phyloP scores from a whole-genome alignment of 1,140 invertebrate genomes.

The Tetramorium parvispinum region DNA sequence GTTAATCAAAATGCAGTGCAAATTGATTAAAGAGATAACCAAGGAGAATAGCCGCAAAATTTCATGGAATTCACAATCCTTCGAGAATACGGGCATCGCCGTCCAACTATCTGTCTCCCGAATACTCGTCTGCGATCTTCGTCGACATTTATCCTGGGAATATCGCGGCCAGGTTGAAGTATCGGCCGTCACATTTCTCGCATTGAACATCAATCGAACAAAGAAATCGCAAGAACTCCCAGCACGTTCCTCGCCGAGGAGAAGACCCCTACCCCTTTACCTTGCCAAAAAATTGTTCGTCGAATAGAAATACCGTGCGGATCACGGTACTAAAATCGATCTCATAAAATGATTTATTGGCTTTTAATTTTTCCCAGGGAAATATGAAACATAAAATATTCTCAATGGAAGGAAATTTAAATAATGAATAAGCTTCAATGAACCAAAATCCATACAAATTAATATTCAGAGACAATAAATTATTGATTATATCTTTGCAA shows the following conservation, averaged over 20 bases:
- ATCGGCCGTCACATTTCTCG: slow-evolving; percentile 78
- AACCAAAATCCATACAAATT: neutral
- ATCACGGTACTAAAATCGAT: slow-evolving; percentile 2
- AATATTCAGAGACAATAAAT: neutral
- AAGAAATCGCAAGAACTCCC: slow-evolving; percentile 72
- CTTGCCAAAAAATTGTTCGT: slow-evolving; percentile 49
- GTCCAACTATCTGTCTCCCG: slow-evolving; percentile 71
- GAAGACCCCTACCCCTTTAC: neutral
- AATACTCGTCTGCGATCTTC: slow-evolving; percentile 76
- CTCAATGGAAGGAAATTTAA: neutral
- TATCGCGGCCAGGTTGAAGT: slow-evolving; percentile 76
- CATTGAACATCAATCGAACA: slow-evolving; percentile 78
- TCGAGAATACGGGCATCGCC: slow-evolving; percentile 52
- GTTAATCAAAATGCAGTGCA: neutral
- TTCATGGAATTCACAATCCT: slow-evolving; percentile 62
- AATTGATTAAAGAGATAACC: slow-evolving; percentile 51
- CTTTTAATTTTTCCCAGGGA: neutral
- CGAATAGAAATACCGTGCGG: slow-evolving; percentile 48
- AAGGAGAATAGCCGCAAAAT: slow-evolving; percentile 46
- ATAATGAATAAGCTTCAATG: neutral
- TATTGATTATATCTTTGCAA: neutral
- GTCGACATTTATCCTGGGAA: slow-evolving; percentile 79
- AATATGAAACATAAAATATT: neutral
- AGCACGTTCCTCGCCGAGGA: slow-evolving; percentile 36
- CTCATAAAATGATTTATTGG: slow-evolving; percentile 19